Evolutionary conservation across 2,888 invertebrate species (phyloP).

Genomic region (Anaspis maculata): DNA sequence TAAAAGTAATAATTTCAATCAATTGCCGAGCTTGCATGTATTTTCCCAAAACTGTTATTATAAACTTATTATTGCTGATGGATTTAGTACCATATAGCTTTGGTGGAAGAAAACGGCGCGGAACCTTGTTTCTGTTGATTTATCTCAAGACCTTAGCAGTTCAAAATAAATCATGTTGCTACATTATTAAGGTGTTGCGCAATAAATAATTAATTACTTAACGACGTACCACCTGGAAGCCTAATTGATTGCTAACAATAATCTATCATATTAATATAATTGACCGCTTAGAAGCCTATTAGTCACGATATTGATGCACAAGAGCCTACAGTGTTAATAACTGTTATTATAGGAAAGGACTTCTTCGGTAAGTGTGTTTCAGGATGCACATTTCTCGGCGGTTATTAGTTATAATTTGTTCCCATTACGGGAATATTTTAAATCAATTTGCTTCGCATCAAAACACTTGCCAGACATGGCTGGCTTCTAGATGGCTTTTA

Average conservation of each 20-base stretch:
- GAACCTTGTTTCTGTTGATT: too few relatives aligned
- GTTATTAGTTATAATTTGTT: neutral
- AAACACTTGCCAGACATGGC: too few relatives aligned
- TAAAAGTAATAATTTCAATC: too few relatives aligned
- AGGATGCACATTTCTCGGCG: neutral
- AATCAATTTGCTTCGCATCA: neutral
- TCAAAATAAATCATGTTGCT: too few relatives aligned
- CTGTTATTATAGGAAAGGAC: constrained; percentile 14
- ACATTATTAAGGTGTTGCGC: too few relatives aligned
- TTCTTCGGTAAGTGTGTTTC: constrained; percentile 13
- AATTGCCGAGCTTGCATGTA: too few relatives aligned
- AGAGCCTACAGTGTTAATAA: constrained; percentile 8
- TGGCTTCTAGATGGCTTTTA: too few relatives aligned
- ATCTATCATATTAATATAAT: constrained; percentile 15
- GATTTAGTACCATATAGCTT: too few relatives aligned
- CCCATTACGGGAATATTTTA: neutral
- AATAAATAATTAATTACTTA: constrained; percentile 11
- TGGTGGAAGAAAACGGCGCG: too few relatives aligned
- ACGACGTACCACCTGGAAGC: constrained; percentile 9
- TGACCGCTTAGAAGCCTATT: constrained; percentile 13
- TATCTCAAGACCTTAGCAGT: too few relatives aligned
- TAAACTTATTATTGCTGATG: too few relatives aligned
- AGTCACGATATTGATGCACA: constrained; percentile 13
- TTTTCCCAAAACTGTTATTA: too few relatives aligned
- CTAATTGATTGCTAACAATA: constrained; percentile 11